Conservation (phyloP, 2,797 vertebrate genomes). For the Bryconaethiops microstoma region DNA sequence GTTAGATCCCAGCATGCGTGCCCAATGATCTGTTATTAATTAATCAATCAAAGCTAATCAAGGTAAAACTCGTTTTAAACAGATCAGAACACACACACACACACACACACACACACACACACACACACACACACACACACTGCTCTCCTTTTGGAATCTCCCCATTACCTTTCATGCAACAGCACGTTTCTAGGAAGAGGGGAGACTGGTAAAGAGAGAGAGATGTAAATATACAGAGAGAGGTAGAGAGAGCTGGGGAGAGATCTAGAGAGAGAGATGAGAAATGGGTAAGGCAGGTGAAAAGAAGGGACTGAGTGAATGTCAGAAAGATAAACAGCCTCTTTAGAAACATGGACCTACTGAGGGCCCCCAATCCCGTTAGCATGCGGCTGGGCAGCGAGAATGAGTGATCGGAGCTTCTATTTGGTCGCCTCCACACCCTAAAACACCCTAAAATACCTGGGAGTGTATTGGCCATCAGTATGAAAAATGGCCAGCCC, state of each 20-base stretch:
- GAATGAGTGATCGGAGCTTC: slow-evolving; percentile 24
- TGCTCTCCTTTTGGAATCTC: slow-evolving; percentile 50
- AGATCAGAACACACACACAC: slow-evolving; percentile 63
- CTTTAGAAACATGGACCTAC: slow-evolving; percentile 17
- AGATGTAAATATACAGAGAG: neutral
- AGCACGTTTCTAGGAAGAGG: slow-evolving; percentile 22
- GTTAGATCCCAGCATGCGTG: slow-evolving; percentile 62
- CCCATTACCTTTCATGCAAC: slow-evolving; percentile 28
- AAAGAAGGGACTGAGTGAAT: slow-evolving; percentile 15
- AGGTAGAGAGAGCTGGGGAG: neutral
- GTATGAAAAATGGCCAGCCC: slow-evolving; percentile 27
- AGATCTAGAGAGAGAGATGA: neutral
- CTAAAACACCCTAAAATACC: slow-evolving; percentile 1
- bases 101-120: too few species aligned
- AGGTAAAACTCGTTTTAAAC: slow-evolving; percentile 63
- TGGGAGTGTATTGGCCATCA: slow-evolving; percentile 34
- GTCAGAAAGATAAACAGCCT: slow-evolving; percentile 42
- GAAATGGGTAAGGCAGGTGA: neutral
- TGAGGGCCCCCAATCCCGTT: slow-evolving; percentile 14
- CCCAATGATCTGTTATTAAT: slow-evolving; percentile 69
- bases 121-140: slow-evolving; percentile 57
- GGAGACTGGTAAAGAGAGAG: neutral
- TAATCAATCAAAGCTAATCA: slow-evolving; percentile 68
- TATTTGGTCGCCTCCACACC: slow-evolving; percentile 20
- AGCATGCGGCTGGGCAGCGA: slow-evolving; percentile 33